phyloP scores from a whole-genome alignment of 2,113 vertebrate genomes.

The Natator depressus region DNA sequence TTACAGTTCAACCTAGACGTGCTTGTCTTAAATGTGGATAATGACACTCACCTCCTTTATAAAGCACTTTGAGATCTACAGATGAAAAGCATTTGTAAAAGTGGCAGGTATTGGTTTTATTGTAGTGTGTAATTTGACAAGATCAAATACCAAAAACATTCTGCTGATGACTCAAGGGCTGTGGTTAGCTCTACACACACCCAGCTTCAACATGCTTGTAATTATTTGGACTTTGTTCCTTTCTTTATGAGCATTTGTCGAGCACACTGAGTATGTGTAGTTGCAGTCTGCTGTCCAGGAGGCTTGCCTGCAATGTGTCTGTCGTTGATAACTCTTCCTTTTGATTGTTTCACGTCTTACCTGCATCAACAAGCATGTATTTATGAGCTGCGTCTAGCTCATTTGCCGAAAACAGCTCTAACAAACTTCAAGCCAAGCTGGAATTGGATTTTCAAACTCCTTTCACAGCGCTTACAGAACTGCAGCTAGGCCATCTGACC shows the following conservation, averaged over 20 bases:
- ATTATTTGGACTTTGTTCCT: neutral
- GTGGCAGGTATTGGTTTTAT: neutral
- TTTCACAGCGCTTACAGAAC: neutral
- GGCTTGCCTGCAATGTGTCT: neutral
- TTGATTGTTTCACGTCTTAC: neutral
- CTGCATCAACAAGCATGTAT: neutral
- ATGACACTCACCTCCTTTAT: neutral
- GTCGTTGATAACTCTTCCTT: neutral
- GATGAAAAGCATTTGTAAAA: neutral
- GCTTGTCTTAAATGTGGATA: neutral
- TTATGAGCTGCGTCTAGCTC: neutral
- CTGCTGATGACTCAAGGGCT: neutral
- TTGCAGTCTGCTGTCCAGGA: neutral
- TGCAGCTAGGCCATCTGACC: neutral
- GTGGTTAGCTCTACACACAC: neutral
- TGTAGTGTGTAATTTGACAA: neutral
- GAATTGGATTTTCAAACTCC: conserved; percentile 3
- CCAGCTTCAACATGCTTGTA: neutral
- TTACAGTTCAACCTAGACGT: neutral
- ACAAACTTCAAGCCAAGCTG: neutral
- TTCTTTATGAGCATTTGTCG: neutral
- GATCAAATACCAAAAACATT: neutral
- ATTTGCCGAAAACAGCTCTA: neutral
- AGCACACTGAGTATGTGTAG: neutral
- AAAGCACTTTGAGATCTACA: neutral